Evolutionary conservation across 2,888 invertebrate species (phyloP).

Genomic region (Acrocyrtus sp.): DNA sequence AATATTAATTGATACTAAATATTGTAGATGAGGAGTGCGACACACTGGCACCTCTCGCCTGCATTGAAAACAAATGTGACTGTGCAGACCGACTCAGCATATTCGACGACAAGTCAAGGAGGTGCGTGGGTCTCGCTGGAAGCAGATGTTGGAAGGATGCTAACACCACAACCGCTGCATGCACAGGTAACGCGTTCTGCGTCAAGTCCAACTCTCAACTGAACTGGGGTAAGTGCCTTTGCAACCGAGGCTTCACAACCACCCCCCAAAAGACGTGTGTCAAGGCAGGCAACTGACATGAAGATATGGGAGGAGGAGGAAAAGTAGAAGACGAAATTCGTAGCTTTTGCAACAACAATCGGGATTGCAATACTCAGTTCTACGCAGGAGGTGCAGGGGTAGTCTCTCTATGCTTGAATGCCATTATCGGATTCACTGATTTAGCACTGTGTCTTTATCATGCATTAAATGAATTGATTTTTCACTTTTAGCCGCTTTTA

Average conservation of each 20-base stretch:
- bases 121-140: constrained; percentile 48
- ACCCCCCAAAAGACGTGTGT: constrained; percentile 25
- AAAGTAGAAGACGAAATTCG: constrained; percentile 7
- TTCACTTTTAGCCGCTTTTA: too few relatives aligned
- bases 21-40: constrained; percentile 55
- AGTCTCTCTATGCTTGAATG: too few relatives aligned
- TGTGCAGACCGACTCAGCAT: constrained; percentile 44
- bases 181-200: constrained; percentile 49
- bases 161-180: constrained; percentile 40
- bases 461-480: too few relatives aligned
- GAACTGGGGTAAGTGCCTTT: constrained; percentile 53
- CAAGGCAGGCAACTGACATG: constrained; percentile 34
- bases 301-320: background rate
- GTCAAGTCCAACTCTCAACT: constrained; percentile 50
- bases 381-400: too few relatives aligned
- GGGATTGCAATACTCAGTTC: constrained; percentile 26
- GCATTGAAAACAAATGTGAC: constrained; percentile 51
- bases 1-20: too few relatives aligned
- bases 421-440: too few relatives aligned
- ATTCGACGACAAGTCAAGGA: constrained; percentile 46
- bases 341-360: constrained; percentile 26
- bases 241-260: constrained; percentile 32
- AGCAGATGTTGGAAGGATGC: constrained; percentile 47
- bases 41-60: constrained; percentile 48
- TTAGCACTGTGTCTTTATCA: too few relatives aligned